These are phyloP conservation scores for Phyllopteryx taeniolatus DNA, from an alignment of 2,113 vertebrate genomes.

Conservation along the genomic window DNA sequence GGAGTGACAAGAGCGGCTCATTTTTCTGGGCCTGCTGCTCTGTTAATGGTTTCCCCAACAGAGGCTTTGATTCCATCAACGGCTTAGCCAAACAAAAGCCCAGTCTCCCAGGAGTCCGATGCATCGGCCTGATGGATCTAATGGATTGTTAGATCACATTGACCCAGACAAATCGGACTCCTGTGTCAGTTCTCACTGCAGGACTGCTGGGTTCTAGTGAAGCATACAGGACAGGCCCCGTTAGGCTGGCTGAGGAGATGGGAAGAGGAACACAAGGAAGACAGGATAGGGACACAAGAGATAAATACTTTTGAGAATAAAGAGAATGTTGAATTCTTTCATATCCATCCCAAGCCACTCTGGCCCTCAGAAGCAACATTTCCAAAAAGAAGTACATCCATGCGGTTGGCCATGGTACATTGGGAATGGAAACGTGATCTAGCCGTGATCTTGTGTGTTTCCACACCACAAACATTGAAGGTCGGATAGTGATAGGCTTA, in stretches of 20 bases:
- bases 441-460: background rate
- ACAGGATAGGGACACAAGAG: background rate
- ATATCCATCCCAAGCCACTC: slow-evolving; percentile 29
- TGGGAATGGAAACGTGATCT: background rate
- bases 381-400: too few relatives aligned
- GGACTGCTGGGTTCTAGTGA: slow-evolving; percentile 23
- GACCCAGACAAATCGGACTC: slow-evolving; percentile 64
- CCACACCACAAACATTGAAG: background rate
- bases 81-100: slow-evolving; percentile 65
- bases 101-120: slow-evolving; percentile 55
- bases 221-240: background rate
- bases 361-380: slow-evolving; percentile 44
- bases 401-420: background rate
- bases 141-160: slow-evolving; percentile 61
- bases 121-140: slow-evolving; percentile 55
- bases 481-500: background rate
- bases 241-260: background rate
- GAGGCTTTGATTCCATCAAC: slow-evolving; percentile 70
- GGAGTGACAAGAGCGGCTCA: slow-evolving; percentile 69
- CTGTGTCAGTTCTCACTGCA: slow-evolving; percentile 45
- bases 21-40: slow-evolving; percentile 67
- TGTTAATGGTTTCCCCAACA: slow-evolving; percentile 73
- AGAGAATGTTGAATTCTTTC: slow-evolving; percentile 5
- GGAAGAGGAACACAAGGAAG: background rate
- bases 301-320: slow-evolving; percentile 7